These are phyloP conservation scores for Limonius californicus DNA, from an alignment of 1,140 invertebrate species.

Conservation along the genomic window DNA sequence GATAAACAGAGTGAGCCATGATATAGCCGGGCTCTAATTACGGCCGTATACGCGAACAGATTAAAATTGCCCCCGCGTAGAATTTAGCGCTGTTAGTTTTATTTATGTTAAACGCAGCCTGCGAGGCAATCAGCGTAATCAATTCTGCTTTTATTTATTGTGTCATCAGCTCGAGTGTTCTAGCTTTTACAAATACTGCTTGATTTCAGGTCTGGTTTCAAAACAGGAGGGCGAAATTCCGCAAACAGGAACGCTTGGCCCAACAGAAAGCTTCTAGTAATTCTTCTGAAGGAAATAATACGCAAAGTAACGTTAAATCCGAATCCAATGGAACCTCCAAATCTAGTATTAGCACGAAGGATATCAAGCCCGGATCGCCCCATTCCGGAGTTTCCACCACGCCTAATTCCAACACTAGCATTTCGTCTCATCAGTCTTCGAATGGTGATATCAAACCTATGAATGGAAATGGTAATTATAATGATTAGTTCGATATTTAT, in stretches of 20 bases:
- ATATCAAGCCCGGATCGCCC: conserved; percentile 48
- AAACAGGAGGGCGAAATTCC: conserved; percentile 86
- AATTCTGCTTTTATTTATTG: conserved; percentile 28
- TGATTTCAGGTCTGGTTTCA: conserved; percentile 86
- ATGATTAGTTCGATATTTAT: background rate
- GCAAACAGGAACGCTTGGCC: conserved; percentile 84
- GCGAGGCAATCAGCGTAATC: conserved; percentile 40
- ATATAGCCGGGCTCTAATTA: conserved; percentile 15
- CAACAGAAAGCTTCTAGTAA: conserved; percentile 65
- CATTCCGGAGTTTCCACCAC: conserved; percentile 47
- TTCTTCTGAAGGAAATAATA: conserved; percentile 27
- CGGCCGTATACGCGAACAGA: conserved; percentile 18
- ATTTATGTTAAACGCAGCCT: conserved; percentile 37
- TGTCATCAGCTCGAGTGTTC: conserved; percentile 9
- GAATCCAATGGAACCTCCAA: conserved; percentile 37
- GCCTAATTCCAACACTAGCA: conserved; percentile 47
- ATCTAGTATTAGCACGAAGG: conserved; percentile 37
- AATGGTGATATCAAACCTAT: conserved; percentile 49
- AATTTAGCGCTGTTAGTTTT: conserved; percentile 30
- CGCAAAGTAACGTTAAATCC: conserved; percentile 40
- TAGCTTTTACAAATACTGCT: conserved; percentile 5
- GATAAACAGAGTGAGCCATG: conserved; percentile 8
- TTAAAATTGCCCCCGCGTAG: conserved; percentile 27
- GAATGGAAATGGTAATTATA: conserved; percentile 39
- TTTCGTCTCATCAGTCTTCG: conserved; percentile 47